Percentiles rank a stretch among this genome's conserved stretches.
These are phyloP conservation scores for Champsocephalus esox DNA, from an alignment of 2,797 vertebrate species.

Conservation along the genomic window DNA sequence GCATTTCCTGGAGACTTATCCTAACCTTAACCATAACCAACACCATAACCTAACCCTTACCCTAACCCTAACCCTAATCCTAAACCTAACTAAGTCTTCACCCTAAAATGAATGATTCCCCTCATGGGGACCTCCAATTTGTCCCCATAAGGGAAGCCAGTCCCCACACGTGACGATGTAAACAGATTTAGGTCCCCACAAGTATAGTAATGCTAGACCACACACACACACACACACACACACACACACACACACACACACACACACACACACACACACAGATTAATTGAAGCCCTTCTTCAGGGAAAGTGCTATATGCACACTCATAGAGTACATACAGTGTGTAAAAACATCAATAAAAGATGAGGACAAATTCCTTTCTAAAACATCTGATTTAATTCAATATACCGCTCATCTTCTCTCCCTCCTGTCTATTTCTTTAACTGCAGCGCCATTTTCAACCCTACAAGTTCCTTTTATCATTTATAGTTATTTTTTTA, in stretches of 20 bases:
- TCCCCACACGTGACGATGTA: too few relatives aligned
- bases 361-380: slow-evolving; percentile 7
- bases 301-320: slow-evolving; percentile 7
- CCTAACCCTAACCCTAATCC: too few relatives aligned
- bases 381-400: slow-evolving; percentile 19
- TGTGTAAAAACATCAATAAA: slow-evolving; percentile 17
- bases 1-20: too few relatives aligned
- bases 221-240: background rate
- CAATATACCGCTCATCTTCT: slow-evolving; percentile 3
- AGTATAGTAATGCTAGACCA: too few relatives aligned
- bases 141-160: too few relatives aligned
- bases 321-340: slow-evolving; percentile 10
- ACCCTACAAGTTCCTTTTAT: background rate
- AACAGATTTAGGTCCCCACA: too few relatives aligned
- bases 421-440: background rate
- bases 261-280: background rate
- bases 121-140: too few relatives aligned
- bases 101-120: too few relatives aligned
- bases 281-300: slow-evolving; percentile 24
- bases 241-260: background rate
- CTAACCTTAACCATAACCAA: too few relatives aligned
- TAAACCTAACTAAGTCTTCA: too few relatives aligned
- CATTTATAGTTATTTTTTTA: background rate
- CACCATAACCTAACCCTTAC: too few relatives aligned
- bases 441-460: background rate